These are phyloP conservation scores for Clarias macrocephalus DNA, from an alignment of 2,113 vertebrate genomes.

Conservation along the genomic window DNA sequence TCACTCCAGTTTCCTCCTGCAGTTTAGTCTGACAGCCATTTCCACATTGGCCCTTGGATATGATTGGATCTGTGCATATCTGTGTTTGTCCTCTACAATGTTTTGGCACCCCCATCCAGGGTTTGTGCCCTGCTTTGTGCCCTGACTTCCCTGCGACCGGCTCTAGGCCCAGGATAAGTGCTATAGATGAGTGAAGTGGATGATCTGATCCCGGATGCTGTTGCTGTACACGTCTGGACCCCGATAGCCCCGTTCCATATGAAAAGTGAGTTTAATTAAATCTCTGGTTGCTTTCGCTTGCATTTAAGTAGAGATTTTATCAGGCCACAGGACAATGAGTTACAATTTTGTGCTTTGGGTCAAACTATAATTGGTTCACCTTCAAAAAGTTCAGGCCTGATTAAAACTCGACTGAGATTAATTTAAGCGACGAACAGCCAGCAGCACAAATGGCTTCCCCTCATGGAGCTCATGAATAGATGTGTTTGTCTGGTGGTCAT, in stretches of 20 bases:
- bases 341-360: neutral
- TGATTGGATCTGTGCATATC: too few species aligned
- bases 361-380: neutral
- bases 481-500: constrained; percentile 63
- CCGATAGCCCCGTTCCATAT: neutral
- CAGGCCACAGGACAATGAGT: neutral
- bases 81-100: too few species aligned
- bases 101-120: too few species aligned
- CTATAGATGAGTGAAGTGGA: too few species aligned
- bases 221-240: neutral
- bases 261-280: neutral
- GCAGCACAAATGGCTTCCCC: neutral
- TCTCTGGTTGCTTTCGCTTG: neutral
- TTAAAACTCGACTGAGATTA: neutral
- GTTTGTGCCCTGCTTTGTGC: too few species aligned
- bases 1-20: too few species aligned
- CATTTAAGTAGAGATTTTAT: neutral
- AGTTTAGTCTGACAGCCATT: too few species aligned
- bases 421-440: constrained; percentile 27
- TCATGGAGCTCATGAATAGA: constrained; percentile 56
- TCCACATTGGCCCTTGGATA: too few species aligned
- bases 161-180: too few species aligned
- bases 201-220: neutral
- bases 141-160: too few species aligned
- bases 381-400: neutral